Evolutionary conservation across 2,888 invertebrate genomes (phyloP).

Genomic region (Chloroclysta siterata): DNA sequence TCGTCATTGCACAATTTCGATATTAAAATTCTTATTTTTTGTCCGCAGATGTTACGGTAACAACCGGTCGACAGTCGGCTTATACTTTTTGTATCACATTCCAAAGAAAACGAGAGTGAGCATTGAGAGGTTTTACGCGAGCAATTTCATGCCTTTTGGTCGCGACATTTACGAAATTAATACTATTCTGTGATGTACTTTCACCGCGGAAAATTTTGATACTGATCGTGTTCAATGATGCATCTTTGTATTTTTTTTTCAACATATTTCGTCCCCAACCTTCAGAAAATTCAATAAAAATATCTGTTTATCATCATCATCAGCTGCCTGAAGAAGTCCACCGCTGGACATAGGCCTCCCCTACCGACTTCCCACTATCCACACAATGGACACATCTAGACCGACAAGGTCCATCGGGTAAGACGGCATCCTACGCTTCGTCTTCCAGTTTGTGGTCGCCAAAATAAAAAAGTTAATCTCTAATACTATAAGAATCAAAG

Average conservation of each 20-base stretch:
- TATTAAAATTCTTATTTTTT: conserved; percentile 49
- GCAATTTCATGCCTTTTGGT: conserved; percentile 64
- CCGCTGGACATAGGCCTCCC: too few species aligned
- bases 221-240: conserved; percentile 32
- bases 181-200: conserved; percentile 51
- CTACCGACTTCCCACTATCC: too few species aligned
- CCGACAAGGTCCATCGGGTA: too few species aligned
- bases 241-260: conserved; percentile 15
- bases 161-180: conserved; percentile 45
- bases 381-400: too few species aligned
- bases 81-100: conserved; percentile 51
- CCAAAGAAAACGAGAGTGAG: conserved; percentile 63
- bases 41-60: conserved; percentile 49
- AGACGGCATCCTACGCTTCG: too few species aligned
- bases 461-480: too few species aligned
- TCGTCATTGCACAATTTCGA: conserved; percentile 51
- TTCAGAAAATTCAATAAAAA: too few species aligned
- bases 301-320: too few species aligned
- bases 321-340: too few species aligned
- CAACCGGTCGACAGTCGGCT: conserved; percentile 40
- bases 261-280: too few species aligned
- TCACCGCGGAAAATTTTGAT: conserved; percentile 52
- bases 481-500: too few species aligned
- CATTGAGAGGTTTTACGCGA: conserved; percentile 53
- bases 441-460: too few species aligned